Percentiles rank a stretch among this genome's conserved stretches.
These are phyloP conservation scores for Hassar affinis DNA, from an alignment of 2,113 vertebrate genomes.

Conservation along the genomic window DNA sequence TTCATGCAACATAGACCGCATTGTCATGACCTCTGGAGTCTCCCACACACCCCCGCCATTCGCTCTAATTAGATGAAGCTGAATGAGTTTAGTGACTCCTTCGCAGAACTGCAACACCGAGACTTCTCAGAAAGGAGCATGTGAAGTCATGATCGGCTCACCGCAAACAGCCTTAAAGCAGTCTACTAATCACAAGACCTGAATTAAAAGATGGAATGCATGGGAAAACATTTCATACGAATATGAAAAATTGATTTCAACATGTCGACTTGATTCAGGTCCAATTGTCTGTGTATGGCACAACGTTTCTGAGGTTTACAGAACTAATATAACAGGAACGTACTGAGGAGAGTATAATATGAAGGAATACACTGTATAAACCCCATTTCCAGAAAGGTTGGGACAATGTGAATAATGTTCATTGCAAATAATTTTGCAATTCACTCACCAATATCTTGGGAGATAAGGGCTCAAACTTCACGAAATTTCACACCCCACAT, in stretches of 20 bases:
- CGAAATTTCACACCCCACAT: too few relatives aligned
- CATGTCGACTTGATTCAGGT: not conserved
- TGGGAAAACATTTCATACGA: not conserved
- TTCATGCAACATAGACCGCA: conserved; percentile 18
- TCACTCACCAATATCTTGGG: too few relatives aligned
- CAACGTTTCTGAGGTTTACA: not conserved
- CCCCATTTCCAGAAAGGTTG: too few relatives aligned
- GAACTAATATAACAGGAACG: not conserved
- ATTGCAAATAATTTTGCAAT: too few relatives aligned
- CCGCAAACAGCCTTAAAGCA: conserved; percentile 22
- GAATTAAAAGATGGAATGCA: not conserved
- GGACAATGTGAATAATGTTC: too few relatives aligned
- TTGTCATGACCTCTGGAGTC: conserved; percentile 17
- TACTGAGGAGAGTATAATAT: not conserved
- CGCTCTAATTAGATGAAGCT: conserved; percentile 44
- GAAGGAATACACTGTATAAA: too few relatives aligned
- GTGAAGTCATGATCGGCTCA: conserved; percentile 22
- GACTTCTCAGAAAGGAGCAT: conserved; percentile 37
- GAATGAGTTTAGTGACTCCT: conserved; percentile 28
- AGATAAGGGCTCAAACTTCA: too few relatives aligned
- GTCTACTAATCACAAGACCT: not conserved
- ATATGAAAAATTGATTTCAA: not conserved
- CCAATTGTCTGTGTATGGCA: not conserved
- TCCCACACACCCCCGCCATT: not conserved
- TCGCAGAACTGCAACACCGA: conserved; percentile 40